Evolutionary conservation across 2,113 vertebrate genomes (phyloP).

Genomic region (Copsychus sechellarum): DNA sequence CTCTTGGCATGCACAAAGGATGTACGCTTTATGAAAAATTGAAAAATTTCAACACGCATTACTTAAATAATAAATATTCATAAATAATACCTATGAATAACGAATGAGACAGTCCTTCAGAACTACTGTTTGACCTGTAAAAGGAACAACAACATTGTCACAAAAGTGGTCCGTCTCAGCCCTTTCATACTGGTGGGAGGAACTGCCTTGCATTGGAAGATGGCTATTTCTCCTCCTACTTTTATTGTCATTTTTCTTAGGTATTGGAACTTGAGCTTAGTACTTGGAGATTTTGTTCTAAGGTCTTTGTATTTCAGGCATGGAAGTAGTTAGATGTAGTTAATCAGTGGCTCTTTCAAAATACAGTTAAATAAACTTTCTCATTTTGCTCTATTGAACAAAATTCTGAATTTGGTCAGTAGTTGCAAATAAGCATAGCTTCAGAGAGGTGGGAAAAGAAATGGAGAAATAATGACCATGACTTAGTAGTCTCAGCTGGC

Average conservation of each 20-base stretch:
- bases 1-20: slow-evolving; percentile 49
- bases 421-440: not conserved
- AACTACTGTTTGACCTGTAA: slow-evolving; percentile 65
- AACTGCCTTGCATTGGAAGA: not conserved
- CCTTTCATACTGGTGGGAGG: not conserved
- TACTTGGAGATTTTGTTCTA: not conserved
- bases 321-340: not conserved
- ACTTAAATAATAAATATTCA: slow-evolving; percentile 74
- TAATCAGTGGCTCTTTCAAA: not conserved
- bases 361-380: not conserved
- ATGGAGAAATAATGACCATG: not conserved
- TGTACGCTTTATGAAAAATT: slow-evolving; percentile 63
- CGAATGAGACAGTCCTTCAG: slow-evolving; percentile 67
- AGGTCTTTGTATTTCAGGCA: not conserved
- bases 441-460: not conserved
- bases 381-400: not conserved
- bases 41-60: slow-evolving; percentile 67
- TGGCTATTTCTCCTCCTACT: not conserved
- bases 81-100: slow-evolving; percentile 72
- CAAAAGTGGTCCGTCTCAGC: not conserved
- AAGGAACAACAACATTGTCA: slow-evolving; percentile 54
- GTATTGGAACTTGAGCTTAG: not conserved
- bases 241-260: not conserved
- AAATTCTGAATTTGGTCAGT: not conserved
- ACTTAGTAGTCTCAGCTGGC: not conserved